Conservation (phyloP, 2,113 vertebrate genomes). For the Prionailurus viverrinus region DNA sequence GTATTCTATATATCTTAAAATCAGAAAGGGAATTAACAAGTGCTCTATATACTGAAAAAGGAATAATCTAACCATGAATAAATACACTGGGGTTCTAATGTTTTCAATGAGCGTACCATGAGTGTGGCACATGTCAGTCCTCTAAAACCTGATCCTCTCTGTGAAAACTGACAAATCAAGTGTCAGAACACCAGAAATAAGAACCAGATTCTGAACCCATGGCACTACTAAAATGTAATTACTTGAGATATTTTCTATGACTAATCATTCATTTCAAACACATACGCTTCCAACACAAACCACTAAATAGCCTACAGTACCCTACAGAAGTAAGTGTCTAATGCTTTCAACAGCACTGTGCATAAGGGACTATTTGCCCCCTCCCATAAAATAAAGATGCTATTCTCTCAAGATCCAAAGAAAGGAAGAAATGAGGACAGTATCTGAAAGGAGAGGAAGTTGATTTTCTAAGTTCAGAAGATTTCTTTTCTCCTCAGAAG, state of each 20-base stretch:
- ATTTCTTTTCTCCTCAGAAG: background rate
- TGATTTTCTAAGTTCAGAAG: constrained; percentile 41
- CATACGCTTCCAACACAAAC: background rate
- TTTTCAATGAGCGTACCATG: background rate
- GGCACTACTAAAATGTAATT: background rate
- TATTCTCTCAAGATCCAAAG: background rate
- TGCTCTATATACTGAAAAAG: background rate
- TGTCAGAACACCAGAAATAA: constrained; percentile 29
- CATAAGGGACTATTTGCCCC: background rate
- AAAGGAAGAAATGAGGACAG: background rate
- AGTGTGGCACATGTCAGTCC: background rate
- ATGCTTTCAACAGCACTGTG: background rate
- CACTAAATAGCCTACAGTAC: background rate
- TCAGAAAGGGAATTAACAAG: background rate
- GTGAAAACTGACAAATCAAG: background rate
- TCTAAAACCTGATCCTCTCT: background rate
- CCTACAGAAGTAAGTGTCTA: background rate
- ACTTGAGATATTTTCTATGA: background rate
- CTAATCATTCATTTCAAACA: background rate
- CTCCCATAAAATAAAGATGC: background rate
- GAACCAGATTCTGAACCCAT: background rate
- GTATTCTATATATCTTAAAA: background rate
- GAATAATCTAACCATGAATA: background rate
- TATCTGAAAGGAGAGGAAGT: background rate
- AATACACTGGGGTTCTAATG: background rate